Evolutionary conservation across 2,113 vertebrate species (phyloP).

Genomic region (Pungitius pungitius): DNA sequence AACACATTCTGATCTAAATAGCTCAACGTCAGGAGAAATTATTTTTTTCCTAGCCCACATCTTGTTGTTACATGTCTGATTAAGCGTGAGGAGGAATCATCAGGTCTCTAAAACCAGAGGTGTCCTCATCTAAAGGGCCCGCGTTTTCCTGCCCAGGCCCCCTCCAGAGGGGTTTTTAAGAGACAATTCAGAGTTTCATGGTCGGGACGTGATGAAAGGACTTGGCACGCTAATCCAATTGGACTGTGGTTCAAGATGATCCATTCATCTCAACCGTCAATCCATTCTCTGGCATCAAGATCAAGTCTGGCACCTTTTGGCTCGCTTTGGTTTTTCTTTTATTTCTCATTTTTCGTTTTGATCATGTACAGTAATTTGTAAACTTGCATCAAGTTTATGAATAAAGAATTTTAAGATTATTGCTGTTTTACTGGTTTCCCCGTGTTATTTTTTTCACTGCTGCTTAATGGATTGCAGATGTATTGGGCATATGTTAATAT

Average conservation of each 20-base stretch:
- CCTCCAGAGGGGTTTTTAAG: constrained; percentile 16
- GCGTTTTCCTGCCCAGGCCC: constrained; percentile 23
- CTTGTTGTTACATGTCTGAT: constrained; percentile 37
- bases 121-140: constrained; percentile 14
- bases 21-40: constrained; percentile 33
- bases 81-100: background rate
- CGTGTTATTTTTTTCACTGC: constrained; percentile 25
- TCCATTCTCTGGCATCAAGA: constrained; percentile 50
- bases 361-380: constrained; percentile 87
- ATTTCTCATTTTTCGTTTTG: constrained; percentile 75
- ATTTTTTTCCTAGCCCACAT: constrained; percentile 9
- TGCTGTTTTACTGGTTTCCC: constrained; percentile 9
- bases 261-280: constrained; percentile 43
- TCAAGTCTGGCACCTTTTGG: constrained; percentile 46
- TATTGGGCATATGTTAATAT: constrained; percentile 2
- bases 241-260: constrained; percentile 51
- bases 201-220: constrained; percentile 52
- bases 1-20: constrained; percentile 15
- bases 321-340: constrained; percentile 52
- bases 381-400: constrained; percentile 90
- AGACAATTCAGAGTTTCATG: constrained; percentile 27
- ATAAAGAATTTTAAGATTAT: constrained; percentile 84
- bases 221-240: constrained; percentile 63
- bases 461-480: background rate
- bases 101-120: constrained; percentile 6